Evolutionary conservation across 2,888 invertebrate genomes (phyloP), one percentile per base, ranked within the genome.

Genomic region (Xiphydria camelus): DNA sequence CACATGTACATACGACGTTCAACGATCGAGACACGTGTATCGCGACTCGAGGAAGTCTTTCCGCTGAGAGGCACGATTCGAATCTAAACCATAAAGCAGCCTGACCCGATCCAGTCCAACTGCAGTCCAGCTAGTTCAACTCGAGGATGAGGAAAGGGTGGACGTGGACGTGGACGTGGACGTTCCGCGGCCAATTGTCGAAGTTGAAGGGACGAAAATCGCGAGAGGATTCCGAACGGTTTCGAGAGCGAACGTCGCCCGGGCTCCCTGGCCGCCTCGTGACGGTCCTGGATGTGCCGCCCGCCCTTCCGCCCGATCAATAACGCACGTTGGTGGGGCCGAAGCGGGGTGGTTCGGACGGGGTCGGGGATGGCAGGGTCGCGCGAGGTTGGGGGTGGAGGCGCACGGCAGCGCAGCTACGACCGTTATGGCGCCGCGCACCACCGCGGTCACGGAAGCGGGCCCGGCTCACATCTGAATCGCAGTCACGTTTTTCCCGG

Each of bases 301-400:
- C 73, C 73, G 72, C 74, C 74, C 73, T 73, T 74, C 72, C 68
- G 70, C 63, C 62, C 70, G 75, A 75, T 75, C 74, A 75, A 75
- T 75, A 75, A 73, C n/a, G n/a, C 68, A 65, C 66, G 64, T 61
- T 72, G 73, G 74, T 73, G 74, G 74, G 74, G 70, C 55, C 59
- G 66, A 60, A 59, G 59, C 55, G 54, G 57, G 62, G 57, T 50
- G 51, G 54, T 48, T 49, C 48, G 39, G 21, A 49, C 49, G 58
- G 61, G 54, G 63, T 56, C 48, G 58, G 59, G 52, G 57, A 54
- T 53, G 35, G 35, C 42, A 22, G 52, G 46, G 44, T 44, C 47
- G 51, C 45, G 12, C 29, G 29, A 14, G 29, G 29, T 7, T 29
- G 5, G 12, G 29, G 29, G 12, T 29, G 35, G 45, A 49, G 51